Conservation (phyloP, 2,888 invertebrate genomes). For the Dynastes grantii region DNA sequence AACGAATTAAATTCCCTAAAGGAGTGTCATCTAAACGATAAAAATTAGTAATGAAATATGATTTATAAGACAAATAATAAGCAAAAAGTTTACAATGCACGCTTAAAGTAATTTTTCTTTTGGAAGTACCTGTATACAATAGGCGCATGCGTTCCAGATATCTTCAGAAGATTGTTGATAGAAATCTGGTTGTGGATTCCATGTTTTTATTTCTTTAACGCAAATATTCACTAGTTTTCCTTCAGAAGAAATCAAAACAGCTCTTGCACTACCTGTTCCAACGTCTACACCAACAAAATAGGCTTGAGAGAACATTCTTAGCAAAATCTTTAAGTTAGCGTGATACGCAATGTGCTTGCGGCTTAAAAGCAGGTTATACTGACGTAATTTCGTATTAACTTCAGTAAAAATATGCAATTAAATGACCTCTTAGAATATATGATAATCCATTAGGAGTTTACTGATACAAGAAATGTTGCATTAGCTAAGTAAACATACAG, state of each 20-base stretch:
- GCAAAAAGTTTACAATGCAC: not conserved
- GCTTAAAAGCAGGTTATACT: not conserved
- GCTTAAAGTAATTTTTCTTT: not conserved
- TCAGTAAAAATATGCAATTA: constrained; percentile 22
- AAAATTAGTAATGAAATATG: no score
- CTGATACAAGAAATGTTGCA: not conserved
- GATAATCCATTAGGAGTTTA: constrained; percentile 7
- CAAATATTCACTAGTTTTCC: constrained; percentile 80
- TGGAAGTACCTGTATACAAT: constrained; percentile 81
- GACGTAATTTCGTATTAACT: not conserved
- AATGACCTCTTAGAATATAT: not conserved
- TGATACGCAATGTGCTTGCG: not conserved
- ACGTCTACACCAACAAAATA: constrained; percentile 93
- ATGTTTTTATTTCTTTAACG: constrained; percentile 80
- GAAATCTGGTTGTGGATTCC: constrained; percentile 83
- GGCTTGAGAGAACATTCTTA: constrained; percentile 47
- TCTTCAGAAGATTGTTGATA: constrained; percentile 94
- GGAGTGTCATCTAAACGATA: no score
- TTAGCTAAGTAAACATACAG: not conserved
- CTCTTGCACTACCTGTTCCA: constrained; percentile 92
- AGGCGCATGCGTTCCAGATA: constrained; percentile 86
- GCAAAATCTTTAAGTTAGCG: not conserved
- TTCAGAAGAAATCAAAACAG: constrained; percentile 81
- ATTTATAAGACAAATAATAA: no score
- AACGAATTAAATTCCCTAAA: not conserved